Percentiles rank a stretch among this genome's conserved stretches.
These are phyloP conservation scores for Myiothlypis chrysogaster DNA, from an alignment of 2,797 vertebrate species.

Conservation along the genomic window DNA sequence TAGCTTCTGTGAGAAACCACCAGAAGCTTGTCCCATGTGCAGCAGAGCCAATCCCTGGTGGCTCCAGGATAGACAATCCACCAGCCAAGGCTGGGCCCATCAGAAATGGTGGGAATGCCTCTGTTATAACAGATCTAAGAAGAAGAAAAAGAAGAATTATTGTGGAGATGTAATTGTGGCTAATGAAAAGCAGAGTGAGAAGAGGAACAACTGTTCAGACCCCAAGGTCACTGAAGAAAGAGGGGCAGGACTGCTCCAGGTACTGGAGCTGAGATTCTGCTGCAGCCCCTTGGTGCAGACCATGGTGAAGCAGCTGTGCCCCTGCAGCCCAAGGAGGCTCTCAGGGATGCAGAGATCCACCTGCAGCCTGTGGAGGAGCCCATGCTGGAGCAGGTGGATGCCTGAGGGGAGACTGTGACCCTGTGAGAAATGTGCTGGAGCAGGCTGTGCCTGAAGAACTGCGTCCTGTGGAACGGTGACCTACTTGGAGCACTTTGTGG, in stretches of 20 bases:
- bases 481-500: background rate
- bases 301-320: background rate
- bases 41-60: background rate
- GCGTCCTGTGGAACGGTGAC: background rate
- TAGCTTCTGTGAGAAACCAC: background rate
- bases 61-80: background rate
- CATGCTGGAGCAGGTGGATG: rapidly evolving
- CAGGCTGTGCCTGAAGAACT: background rate
- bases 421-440: background rate
- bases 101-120: rapidly evolving
- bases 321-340: background rate
- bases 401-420: background rate
- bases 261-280: rapidly evolving
- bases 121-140: background rate
- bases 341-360: background rate
- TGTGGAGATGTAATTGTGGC: background rate
- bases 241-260: rapidly evolving
- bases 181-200: background rate
- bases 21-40: background rate
- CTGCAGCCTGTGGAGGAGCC: background rate
- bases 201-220: background rate
- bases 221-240: background rate
- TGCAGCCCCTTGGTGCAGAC: background rate
- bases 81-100: background rate
- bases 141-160: background rate